Evolutionary conservation across 2,888 invertebrate genomes (phyloP).

Genomic region (Nycteola revayana): DNA sequence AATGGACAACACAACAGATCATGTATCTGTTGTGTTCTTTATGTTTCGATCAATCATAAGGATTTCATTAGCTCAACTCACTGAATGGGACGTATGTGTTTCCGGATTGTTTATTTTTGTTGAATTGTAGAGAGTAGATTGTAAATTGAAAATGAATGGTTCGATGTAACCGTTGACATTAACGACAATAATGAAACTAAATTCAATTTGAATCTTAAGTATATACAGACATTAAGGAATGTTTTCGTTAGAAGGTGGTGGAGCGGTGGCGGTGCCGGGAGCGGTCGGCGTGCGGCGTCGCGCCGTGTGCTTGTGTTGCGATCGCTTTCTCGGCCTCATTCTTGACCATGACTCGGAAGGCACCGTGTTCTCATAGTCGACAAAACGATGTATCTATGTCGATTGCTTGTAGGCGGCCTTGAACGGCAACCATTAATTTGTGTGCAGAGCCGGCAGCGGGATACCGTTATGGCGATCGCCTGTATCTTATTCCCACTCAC

Average conservation of each 20-base stretch:
- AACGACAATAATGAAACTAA: conserved; percentile 38
- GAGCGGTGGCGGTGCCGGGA: conserved; percentile 28
- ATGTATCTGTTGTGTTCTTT: conserved; percentile 49
- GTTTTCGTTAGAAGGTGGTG: conserved; percentile 35
- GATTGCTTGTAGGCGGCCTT: conserved; percentile 80
- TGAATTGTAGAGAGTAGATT: conserved; percentile 49
- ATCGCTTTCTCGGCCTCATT: conserved; percentile 76
- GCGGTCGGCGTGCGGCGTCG: conserved; percentile 31
- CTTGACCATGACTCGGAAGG: conserved; percentile 64
- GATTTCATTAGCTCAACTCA: conserved; percentile 56
- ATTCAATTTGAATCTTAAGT: conserved; percentile 42
- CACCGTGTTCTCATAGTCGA: conserved; percentile 73
- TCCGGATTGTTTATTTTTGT: conserved; percentile 37
- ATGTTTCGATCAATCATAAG: conserved; percentile 48
- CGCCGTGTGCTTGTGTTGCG: conserved; percentile 43
- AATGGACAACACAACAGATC: conserved; percentile 56
- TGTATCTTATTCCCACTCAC: conserved; percentile 63
- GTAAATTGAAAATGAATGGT: conserved; percentile 42
- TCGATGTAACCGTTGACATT: conserved; percentile 35
- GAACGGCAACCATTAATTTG: conserved; percentile 77
- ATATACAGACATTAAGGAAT: conserved; percentile 41
- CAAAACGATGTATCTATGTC: conserved; percentile 79
- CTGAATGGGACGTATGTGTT: conserved; percentile 30
- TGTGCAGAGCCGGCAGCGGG: conserved; percentile 69
- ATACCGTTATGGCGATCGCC: conserved; percentile 71